Evolutionary conservation across 1,140 invertebrate genomes (phyloP).

Genomic region (Popillia japonica): DNA sequence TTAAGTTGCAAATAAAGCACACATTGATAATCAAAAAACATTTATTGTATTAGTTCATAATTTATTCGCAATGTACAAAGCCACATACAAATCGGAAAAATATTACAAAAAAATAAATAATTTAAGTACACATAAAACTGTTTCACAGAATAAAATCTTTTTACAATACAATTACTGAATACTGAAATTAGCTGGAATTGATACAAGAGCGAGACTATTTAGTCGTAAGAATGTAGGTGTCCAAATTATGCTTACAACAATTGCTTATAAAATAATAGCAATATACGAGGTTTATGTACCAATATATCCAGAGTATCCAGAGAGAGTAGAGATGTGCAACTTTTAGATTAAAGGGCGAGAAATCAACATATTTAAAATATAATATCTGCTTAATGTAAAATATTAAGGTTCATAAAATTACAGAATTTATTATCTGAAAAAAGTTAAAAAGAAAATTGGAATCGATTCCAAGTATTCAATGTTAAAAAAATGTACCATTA

Average conservation of each 20-base stretch:
- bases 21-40: background rate
- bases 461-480: no score
- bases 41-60: constrained; percentile 34
- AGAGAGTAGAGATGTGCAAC: no score
- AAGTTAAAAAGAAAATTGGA: no score
- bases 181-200: constrained; percentile 7
- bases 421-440: no score
- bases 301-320: background rate
- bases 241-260: background rate
- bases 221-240: background rate
- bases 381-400: no score
- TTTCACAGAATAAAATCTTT: constrained; percentile 25
- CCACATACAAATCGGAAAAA: constrained; percentile 34
- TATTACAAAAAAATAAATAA: constrained; percentile 38
- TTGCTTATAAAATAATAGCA: constrained; percentile 1
- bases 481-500: no score
- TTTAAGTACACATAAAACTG: constrained; percentile 33
- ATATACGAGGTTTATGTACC: background rate
- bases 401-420: no score
- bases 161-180: constrained; percentile 17
- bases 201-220: background rate
- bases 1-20: no score
- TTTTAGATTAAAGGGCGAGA: no score
- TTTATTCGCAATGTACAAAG: constrained; percentile 37
- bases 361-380: no score